These are phyloP conservation scores for Champsocephalus esox DNA, from an alignment of 2,797 vertebrate genomes.

Conservation along the genomic window DNA sequence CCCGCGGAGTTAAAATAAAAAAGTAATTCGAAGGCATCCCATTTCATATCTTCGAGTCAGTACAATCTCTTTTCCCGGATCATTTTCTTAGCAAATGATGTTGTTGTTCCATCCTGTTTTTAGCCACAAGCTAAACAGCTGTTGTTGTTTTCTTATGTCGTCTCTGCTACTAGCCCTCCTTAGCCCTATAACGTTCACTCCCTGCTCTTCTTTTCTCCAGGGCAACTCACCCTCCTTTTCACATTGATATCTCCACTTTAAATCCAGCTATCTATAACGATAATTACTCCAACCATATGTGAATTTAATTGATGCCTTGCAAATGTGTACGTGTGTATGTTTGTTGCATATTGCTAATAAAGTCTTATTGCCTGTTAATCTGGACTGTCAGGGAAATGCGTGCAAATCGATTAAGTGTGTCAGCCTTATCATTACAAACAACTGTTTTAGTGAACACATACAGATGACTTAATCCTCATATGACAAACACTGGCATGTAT, in stretches of 20 bases:
- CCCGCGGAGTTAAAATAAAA: conserved; percentile 11
- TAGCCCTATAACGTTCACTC: conserved; percentile 70
- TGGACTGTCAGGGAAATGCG: conserved; percentile 66
- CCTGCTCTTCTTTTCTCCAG: conserved; percentile 73
- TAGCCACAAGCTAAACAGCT: conserved; percentile 88
- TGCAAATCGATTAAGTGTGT: conserved; percentile 72
- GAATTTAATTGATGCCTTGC: conserved; percentile 77
- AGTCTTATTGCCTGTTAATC: conserved; percentile 75
- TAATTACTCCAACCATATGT: conserved; percentile 83
- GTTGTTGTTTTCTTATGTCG: conserved; percentile 86
- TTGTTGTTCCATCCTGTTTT: conserved; percentile 83
- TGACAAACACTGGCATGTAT: conserved; percentile 60
- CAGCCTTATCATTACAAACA: conserved; percentile 67
- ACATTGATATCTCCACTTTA: conserved; percentile 68
- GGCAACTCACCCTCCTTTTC: conserved; percentile 68
- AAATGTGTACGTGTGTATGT: conserved; percentile 83
- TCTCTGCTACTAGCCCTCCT: conserved; percentile 74
- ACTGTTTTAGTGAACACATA: conserved; percentile 68
- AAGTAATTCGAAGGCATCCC: conserved; percentile 36
- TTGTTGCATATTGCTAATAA: conserved; percentile 70
- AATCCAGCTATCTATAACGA: conserved; percentile 79
- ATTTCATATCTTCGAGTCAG: conserved; percentile 73
- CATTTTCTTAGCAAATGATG: conserved; percentile 82
- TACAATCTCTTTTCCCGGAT: conserved; percentile 73
- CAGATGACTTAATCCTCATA: conserved; percentile 61